Conservation (phyloP, 2,797 vertebrate genomes). For the Sebastes matsubarae region DNA sequence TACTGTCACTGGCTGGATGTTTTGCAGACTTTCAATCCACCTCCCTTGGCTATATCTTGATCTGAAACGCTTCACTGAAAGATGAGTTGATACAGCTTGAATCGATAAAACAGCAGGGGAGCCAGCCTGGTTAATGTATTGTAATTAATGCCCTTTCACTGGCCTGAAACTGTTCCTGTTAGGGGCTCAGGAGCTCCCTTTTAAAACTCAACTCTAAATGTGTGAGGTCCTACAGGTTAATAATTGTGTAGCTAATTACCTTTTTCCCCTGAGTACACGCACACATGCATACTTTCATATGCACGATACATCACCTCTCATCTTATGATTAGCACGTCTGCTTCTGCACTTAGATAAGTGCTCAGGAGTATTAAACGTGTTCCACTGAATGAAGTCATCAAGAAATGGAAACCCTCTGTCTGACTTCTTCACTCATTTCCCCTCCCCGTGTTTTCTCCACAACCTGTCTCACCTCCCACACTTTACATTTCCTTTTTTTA, state of each 20-base stretch:
- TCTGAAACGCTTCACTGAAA: slow-evolving; percentile 20
- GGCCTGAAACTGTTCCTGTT: slow-evolving; percentile 16
- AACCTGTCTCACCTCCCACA: slow-evolving; percentile 5
- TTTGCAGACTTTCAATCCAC: slow-evolving; percentile 27
- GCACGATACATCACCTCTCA: slow-evolving; percentile 1
- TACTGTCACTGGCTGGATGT: slow-evolving; percentile 10
- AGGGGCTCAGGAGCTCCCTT: neutral
- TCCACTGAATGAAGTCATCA: slow-evolving; percentile 64
- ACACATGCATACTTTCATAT: slow-evolving; percentile 7
- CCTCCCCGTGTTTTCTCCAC: slow-evolving; percentile 24
- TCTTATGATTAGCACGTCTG: slow-evolving; percentile 58
- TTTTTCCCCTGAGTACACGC: neutral
- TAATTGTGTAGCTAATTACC: slow-evolving; percentile 32
- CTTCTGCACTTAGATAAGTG: slow-evolving; percentile 49
- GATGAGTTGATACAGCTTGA: slow-evolving; percentile 41
- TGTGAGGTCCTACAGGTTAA: slow-evolving; percentile 39
- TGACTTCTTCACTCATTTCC: slow-evolving; percentile 37
- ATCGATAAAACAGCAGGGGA: slow-evolving; percentile 19
- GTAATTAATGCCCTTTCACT: slow-evolving; percentile 29
- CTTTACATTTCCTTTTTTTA: slow-evolving; percentile 24
- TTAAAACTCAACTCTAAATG: slow-evolving; percentile 25
- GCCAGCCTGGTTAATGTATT: slow-evolving; percentile 2
- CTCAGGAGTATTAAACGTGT: slow-evolving; percentile 39
- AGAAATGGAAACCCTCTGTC: slow-evolving; percentile 45
- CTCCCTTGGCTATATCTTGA: neutral